Base-by-base conservation (phyloP, 2,797 vertebrate species). In the Siniperca undulata region DNA sequence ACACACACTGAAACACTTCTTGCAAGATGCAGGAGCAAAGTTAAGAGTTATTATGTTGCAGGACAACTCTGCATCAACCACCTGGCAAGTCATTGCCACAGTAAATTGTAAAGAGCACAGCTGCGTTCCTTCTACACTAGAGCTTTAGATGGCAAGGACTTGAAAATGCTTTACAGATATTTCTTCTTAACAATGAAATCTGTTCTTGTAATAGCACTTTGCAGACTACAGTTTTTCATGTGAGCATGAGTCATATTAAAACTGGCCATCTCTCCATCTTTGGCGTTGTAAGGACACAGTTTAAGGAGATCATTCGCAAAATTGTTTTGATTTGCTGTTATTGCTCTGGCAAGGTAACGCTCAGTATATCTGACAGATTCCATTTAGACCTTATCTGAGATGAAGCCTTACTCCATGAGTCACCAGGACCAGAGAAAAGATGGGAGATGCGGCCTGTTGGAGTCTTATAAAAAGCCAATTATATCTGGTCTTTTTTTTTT, bases 291-390 rank as follows among this genome's bases (percentile, higher is more conserved):
- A 84, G 84, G 86, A 85, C 86, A 85, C 70, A 56, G 67, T 92
- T 91, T 90, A 90, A 90, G 86, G 87, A 79, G 86, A 86, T 84
- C 53, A 78, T 85, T 91, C 70, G 53, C 68, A 71, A 83, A 89
- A 92, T 88, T 86, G 83, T 90, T 92, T 88, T 93, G 86, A 94
- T 94, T 94, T 92, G 91, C 84, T 84, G 85, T 92, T 93, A 90
- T 89, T 91, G 78, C 86, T 73, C 58, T 62, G 84, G 91, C 82
- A 84, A 90, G 80, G 88, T 82, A 88, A 85, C 9, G n/a, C 88
- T 91, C 84, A 69, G 70, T 90, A 76, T 77, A 83, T 90, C 78
- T 88, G 90, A 91, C 88, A 85, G 85, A 88, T 91, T 91, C 88
- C 89, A 92, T 94, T 93, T 93, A 90, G 86, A 83, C 84, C 79